A percentile compares a stretch with the other conserved stretches of the same genome.
These are phyloP conservation scores for Arremon brunneinucha DNA, from an alignment of 2,797 vertebrate species.

Conservation along the genomic window DNA sequence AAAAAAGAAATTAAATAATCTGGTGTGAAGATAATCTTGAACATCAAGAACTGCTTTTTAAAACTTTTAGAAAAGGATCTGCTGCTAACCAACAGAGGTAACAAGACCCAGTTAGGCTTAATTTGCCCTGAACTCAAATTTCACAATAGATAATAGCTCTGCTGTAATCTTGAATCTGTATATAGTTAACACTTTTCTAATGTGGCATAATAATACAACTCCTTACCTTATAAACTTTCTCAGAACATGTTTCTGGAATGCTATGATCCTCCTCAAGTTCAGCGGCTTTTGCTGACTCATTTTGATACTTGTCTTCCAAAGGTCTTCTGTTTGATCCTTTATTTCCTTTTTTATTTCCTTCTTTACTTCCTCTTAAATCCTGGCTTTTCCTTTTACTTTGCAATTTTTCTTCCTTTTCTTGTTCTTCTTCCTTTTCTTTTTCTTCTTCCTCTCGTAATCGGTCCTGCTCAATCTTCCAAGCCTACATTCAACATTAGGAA, in stretches of 20 bases:
- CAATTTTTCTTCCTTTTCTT: constrained; percentile 2
- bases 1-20: neutral
- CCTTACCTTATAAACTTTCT: constrained; percentile 68
- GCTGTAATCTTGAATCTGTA: neutral
- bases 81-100: neutral
- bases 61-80: neutral
- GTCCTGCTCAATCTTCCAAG: constrained; percentile 85
- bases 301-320: constrained; percentile 31
- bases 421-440: constrained; percentile 70
- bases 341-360: constrained; percentile 46
- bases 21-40: neutral
- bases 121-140: neutral
- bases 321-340: constrained; percentile 41
- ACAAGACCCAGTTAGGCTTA: neutral
- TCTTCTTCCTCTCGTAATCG: constrained; percentile 79
- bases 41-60: neutral
- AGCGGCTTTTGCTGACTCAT: constrained; percentile 19
- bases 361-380: neutral
- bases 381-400: constrained; percentile 54
- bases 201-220: neutral
- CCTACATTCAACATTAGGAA: constrained; percentile 70
- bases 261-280: neutral
- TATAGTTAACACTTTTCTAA: neutral
- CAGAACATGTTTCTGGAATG: neutral
- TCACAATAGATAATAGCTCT: neutral